Conservation (phyloP, 2,113 vertebrate genomes). For the Tetrax tetrax region DNA sequence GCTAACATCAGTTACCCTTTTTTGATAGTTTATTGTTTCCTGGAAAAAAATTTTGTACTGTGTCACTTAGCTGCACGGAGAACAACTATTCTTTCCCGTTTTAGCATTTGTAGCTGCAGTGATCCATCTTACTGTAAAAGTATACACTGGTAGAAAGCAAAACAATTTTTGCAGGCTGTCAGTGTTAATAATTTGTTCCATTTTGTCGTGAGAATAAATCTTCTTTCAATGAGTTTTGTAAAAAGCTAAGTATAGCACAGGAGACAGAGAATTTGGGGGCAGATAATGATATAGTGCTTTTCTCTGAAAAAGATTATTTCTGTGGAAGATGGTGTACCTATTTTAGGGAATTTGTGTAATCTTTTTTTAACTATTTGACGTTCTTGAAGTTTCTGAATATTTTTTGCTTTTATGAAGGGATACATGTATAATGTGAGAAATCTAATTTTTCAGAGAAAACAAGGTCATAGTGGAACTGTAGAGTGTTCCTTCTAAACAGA, state of each 20-base stretch:
- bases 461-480: background rate
- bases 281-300: background rate
- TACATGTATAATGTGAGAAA: background rate
- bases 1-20: background rate
- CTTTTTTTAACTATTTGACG: background rate
- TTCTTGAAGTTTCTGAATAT: background rate
- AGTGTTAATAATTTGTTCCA: background rate
- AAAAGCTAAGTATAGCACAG: background rate
- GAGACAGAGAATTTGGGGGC: background rate
- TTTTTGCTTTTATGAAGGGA: background rate
- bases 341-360: background rate
- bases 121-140: background rate
- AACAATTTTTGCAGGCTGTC: background rate
- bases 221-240: background rate
- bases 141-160: background rate
- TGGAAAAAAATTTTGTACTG: background rate
- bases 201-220: conserved; percentile 8
- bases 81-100: background rate
- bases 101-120: background rate
- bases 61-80: background rate
- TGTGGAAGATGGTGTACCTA: background rate
- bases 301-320: background rate
- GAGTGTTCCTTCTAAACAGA: background rate
- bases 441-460: background rate
- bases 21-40: background rate